Percentiles rank a stretch among this genome's conserved stretches.
Evolutionary conservation across 2,888 invertebrate genomes (phyloP).

Genomic region (Erannis defoliaria): DNA sequence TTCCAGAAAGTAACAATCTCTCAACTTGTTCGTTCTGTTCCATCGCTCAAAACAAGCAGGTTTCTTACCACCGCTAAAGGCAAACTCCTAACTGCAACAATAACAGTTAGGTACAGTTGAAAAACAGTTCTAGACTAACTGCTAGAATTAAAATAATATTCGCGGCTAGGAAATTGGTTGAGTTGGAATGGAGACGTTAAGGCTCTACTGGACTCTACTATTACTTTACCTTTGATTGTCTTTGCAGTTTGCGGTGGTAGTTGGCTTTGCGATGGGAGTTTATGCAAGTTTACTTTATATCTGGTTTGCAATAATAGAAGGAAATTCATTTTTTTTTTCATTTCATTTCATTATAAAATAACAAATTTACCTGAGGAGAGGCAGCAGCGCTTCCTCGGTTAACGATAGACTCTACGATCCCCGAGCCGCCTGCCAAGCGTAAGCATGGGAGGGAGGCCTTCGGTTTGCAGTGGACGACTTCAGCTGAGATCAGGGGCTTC

Average conservation of each 20-base stretch:
- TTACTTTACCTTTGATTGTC: conserved; percentile 37
- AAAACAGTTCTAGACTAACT: conserved; percentile 40
- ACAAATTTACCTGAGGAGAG: too few species aligned
- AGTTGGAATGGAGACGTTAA: conserved; percentile 74
- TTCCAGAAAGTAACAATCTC: conserved; percentile 17
- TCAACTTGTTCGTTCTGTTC: conserved; percentile 32
- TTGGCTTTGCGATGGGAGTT: conserved; percentile 46
- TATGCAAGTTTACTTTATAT: conserved; percentile 31
- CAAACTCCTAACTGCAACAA: conserved; percentile 68
- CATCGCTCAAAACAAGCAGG: conserved; percentile 50
- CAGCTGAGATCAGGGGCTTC: too few species aligned
- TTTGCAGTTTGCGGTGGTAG: conserved; percentile 35
- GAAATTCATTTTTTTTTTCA: background rate
- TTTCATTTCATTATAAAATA: background rate
- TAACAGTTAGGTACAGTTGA: conserved; percentile 45
- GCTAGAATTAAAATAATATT: conserved; percentile 48
- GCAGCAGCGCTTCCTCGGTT: too few species aligned
- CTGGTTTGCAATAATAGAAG: background rate
- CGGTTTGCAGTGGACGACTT: too few species aligned
- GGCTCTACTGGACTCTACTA: conserved; percentile 46
- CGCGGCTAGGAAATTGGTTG: conserved; percentile 72
- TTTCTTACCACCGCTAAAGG: conserved; percentile 41
- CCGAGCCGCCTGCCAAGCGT: too few species aligned
- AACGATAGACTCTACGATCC: too few species aligned
- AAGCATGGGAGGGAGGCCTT: too few species aligned